Conservation (phyloP, 1,140 invertebrate species). For the Drosophila mojavensis region DNA sequence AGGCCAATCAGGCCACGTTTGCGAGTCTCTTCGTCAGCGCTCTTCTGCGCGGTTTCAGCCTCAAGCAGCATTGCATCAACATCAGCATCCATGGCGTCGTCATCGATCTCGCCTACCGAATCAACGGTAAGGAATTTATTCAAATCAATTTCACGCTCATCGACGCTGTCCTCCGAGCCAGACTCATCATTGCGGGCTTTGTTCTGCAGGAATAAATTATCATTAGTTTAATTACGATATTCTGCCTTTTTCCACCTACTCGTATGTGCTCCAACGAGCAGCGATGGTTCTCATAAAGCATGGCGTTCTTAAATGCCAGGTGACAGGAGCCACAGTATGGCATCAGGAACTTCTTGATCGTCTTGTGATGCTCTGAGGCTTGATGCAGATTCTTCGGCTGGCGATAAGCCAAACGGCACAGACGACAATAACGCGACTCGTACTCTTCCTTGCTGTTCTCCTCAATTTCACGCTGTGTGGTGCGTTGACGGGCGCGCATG, state of each 20-base stretch:
- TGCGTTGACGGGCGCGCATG: slow-evolving; percentile 90
- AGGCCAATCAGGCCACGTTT: slow-evolving; percentile 90
- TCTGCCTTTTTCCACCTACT: slow-evolving; percentile 83
- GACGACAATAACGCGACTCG: slow-evolving; percentile 89
- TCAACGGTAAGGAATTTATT: slow-evolving; percentile 93
- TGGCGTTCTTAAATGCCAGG: slow-evolving; percentile 90
- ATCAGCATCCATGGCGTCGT: slow-evolving; percentile 84
- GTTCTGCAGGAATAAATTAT: slow-evolving; percentile 82
- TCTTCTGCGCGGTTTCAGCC: slow-evolving; percentile 84
- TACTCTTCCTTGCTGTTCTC: slow-evolving; percentile 87
- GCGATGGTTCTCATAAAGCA: slow-evolving; percentile 92
- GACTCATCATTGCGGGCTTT: slow-evolving; percentile 85
- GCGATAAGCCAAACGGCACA: slow-evolving; percentile 92
- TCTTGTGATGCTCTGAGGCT: slow-evolving; percentile 89
- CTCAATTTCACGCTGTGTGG: slow-evolving; percentile 89
- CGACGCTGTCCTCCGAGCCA: slow-evolving; percentile 86
- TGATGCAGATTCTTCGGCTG: slow-evolving; percentile 90
- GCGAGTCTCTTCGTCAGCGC: slow-evolving; percentile 87
- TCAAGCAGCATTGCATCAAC: slow-evolving; percentile 75
- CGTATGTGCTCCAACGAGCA: slow-evolving; percentile 91
- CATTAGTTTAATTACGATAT: neutral
- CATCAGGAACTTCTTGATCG: slow-evolving; percentile 92
- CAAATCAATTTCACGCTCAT: slow-evolving; percentile 90
- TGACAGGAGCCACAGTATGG: slow-evolving; percentile 88
- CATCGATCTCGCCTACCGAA: slow-evolving; percentile 93